These are phyloP conservation scores for Chrysocyon brachyurus DNA, from an alignment of 2,797 vertebrate genomes.

Conservation along the genomic window DNA sequence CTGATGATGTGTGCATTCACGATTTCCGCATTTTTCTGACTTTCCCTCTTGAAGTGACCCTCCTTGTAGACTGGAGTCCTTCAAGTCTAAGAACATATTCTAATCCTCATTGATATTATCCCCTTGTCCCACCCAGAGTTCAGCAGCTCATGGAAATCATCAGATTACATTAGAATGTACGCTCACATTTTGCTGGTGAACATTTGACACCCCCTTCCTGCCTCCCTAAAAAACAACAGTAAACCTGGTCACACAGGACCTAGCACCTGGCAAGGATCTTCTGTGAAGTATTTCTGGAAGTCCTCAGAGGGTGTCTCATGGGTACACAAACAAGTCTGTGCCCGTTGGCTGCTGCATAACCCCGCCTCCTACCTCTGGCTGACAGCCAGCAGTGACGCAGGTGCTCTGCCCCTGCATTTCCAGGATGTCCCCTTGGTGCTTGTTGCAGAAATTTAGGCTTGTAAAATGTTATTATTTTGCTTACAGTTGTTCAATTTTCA, in stretches of 20 bases:
- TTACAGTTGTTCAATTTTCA: slow-evolving; percentile 27
- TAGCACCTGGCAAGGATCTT: not conserved
- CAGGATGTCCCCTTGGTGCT: not conserved
- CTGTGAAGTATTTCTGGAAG: slow-evolving; percentile 1
- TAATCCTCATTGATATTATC: not conserved
- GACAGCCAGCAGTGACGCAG: not conserved
- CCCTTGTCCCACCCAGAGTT: not conserved
- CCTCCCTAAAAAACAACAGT: not conserved
- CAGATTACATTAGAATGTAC: not conserved
- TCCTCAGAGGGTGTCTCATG: not conserved
- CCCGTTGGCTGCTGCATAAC: not conserved
- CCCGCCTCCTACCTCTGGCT: not conserved
- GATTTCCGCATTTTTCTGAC: not conserved
- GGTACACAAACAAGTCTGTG: not conserved
- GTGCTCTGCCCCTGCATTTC: not conserved
- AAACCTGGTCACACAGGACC: not conserved
- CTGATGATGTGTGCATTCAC: not conserved
- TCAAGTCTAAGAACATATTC: not conserved
- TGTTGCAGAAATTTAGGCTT: slow-evolving; percentile 41
- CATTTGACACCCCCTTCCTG: fast-evolving
- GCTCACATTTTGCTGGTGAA: not conserved
- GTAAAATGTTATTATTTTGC: slow-evolving; percentile 20
- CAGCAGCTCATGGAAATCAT: not conserved
- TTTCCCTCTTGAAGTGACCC: not conserved
- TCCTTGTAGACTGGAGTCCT: not conserved